These are phyloP conservation scores for Adelphocoris suturalis DNA, from an alignment of 2,888 invertebrate species.

Conservation along the genomic window DNA sequence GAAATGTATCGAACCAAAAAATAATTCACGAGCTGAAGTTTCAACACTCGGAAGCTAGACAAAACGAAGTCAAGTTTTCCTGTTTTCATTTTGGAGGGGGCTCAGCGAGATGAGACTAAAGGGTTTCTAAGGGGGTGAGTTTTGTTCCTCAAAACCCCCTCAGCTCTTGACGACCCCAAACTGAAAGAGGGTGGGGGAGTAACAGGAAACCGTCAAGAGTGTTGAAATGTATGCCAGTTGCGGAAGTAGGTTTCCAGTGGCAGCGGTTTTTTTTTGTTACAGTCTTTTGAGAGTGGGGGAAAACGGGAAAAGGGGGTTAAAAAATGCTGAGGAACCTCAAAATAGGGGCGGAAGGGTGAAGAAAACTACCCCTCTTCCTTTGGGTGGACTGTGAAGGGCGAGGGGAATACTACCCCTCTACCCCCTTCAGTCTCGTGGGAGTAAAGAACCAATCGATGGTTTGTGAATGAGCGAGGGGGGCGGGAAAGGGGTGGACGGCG, in stretches of 20 bases:
- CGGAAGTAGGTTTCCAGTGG: conserved; percentile 20
- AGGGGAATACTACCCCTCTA: not conserved
- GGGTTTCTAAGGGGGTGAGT: not conserved
- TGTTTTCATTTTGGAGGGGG: conserved; percentile 37
- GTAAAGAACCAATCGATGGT: conserved; percentile 68
- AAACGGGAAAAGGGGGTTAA: not conserved
- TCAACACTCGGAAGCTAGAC: conserved; percentile 29
- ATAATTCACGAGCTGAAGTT: not conserved
- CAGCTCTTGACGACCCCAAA: not conserved
- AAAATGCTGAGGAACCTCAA: not conserved
- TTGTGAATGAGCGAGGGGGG: conserved; percentile 59
- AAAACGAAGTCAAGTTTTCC: conserved; percentile 57
- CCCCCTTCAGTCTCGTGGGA: not conserved
- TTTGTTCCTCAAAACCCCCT: not conserved
- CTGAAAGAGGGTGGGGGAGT: not conserved
- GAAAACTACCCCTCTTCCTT: conserved; percentile 12
- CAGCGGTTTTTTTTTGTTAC: not conserved
- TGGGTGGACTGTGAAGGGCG: not conserved
- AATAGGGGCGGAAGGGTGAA: not conserved
- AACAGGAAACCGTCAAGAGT: conserved; percentile 46
- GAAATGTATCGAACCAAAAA: too few relatives aligned
- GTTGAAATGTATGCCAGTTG: conserved; percentile 46
- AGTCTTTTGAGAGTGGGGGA: not conserved
- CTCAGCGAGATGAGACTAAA: not conserved
- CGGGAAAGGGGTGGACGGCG: not conserved